Evolutionary conservation across 2,113 vertebrate species (phyloP).

Genomic region (Pygathrix nemaeus): DNA sequence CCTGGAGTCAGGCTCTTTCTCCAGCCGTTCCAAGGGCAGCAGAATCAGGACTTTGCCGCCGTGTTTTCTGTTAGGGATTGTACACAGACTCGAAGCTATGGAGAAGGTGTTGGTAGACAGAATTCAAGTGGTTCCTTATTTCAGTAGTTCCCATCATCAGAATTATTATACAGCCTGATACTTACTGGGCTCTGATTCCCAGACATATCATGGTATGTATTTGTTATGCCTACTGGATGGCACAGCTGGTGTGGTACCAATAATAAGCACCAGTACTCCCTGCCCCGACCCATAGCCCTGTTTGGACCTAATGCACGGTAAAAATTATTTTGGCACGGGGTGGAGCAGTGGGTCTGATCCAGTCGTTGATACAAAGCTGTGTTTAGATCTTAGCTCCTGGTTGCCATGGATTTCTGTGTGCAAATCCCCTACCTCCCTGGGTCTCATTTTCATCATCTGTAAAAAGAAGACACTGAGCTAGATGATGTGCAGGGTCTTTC

Average conservation of each 20-base stretch:
- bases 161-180: neutral
- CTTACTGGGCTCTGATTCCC: constrained; percentile 32
- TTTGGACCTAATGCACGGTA: neutral
- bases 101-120: neutral
- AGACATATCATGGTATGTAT: neutral
- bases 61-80: neutral
- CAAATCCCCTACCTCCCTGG: constrained; percentile 16
- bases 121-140: constrained; percentile 9
- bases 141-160: neutral
- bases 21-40: neutral
- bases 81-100: neutral
- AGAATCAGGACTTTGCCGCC: neutral
- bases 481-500: neutral
- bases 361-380: neutral
- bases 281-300: neutral
- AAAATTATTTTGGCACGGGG: neutral
- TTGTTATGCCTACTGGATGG: neutral
- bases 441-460: constrained; percentile 34
- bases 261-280: constrained; percentile 11
- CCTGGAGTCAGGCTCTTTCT: neutral
- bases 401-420: constrained; percentile 33
- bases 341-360: neutral
- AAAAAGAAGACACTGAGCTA: neutral
- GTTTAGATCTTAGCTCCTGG: constrained; percentile 44
- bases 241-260: neutral